Evolutionary conservation across 2,888 invertebrate species (phyloP).

Genomic region (Callyntrura guangdongensis): DNA sequence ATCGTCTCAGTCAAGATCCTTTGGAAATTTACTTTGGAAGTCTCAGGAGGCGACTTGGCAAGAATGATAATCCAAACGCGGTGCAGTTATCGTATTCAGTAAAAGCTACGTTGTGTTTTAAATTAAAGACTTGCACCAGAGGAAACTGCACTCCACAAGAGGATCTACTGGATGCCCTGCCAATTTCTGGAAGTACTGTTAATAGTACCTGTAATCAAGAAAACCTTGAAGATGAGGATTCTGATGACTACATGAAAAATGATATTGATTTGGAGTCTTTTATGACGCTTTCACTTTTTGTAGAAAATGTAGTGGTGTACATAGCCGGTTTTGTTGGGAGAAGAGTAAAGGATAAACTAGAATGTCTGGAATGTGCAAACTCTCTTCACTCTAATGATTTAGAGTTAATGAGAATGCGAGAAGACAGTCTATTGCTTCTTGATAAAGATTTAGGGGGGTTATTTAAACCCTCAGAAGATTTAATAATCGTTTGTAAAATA

Average conservation of each 20-base stretch:
- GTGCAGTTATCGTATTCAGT: neutral
- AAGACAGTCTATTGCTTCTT: too few relatives aligned
- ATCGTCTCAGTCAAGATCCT: neutral
- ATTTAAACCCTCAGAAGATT: too few relatives aligned
- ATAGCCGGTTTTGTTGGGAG: slow-evolving; percentile 1
- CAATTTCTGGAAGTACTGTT: too few relatives aligned
- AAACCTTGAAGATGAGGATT: too few relatives aligned
- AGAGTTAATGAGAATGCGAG: too few relatives aligned
- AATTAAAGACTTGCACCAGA: neutral
- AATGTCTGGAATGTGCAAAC: too few relatives aligned
- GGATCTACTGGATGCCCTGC: neutral
- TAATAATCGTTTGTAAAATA: too few relatives aligned
- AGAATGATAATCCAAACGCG: neutral
- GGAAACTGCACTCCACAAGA: neutral
- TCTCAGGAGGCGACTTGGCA: neutral
- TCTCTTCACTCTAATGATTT: too few relatives aligned
- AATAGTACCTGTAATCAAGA: too few relatives aligned
- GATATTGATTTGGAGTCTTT: neutral
- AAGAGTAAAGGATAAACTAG: too few relatives aligned
- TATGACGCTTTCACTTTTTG: neutral
- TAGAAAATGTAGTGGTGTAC: neutral
- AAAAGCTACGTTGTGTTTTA: neutral
- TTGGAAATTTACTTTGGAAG: neutral
- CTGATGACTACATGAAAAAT: too few relatives aligned
- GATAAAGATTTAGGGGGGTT: too few relatives aligned